Percentiles rank a stretch among this genome's conserved stretches.
These are phyloP conservation scores for Dermatemys mawii DNA, from an alignment of 2,113 vertebrate genomes.

Conservation along the genomic window DNA sequence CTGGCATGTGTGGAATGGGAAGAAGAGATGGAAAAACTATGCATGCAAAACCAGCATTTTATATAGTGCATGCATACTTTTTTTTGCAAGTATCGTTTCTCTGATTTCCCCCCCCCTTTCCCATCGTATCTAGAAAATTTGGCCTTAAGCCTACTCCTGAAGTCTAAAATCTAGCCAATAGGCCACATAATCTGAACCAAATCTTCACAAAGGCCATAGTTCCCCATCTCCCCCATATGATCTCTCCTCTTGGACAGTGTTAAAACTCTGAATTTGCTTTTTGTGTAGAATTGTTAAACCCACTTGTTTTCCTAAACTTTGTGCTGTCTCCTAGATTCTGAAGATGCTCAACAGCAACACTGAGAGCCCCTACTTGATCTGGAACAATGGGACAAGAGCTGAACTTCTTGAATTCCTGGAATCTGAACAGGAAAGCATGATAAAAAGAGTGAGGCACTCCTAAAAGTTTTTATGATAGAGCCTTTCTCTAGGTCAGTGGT, in stretches of 20 bases:
- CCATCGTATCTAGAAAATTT: neutral
- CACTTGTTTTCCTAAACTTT: neutral
- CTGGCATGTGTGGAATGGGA: neutral
- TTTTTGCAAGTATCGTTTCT: neutral
- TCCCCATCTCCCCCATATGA: neutral
- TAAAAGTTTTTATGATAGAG: neutral
- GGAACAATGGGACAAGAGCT: constrained; percentile 95
- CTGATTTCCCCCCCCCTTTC: accelerated
- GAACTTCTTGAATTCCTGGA: constrained; percentile 96
- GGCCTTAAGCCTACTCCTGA: neutral
- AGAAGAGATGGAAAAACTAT: neutral
- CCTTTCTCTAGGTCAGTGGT: neutral
- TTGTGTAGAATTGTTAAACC: neutral
- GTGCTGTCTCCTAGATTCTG: constrained; percentile 83
- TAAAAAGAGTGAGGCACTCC: constrained; percentile 86
- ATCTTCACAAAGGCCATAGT: neutral
- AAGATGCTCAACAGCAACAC: constrained; percentile 98
- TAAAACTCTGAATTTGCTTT: neutral
- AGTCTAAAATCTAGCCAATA: neutral
- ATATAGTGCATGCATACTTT: neutral
- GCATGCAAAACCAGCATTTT: neutral
- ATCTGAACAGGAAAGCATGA: constrained; percentile 92
- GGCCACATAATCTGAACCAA: neutral
- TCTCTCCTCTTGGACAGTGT: neutral
- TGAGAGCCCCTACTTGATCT: constrained; percentile 96